Conservation (phyloP, 2,113 vertebrate species). For the Pollimyrus isidori region DNA sequence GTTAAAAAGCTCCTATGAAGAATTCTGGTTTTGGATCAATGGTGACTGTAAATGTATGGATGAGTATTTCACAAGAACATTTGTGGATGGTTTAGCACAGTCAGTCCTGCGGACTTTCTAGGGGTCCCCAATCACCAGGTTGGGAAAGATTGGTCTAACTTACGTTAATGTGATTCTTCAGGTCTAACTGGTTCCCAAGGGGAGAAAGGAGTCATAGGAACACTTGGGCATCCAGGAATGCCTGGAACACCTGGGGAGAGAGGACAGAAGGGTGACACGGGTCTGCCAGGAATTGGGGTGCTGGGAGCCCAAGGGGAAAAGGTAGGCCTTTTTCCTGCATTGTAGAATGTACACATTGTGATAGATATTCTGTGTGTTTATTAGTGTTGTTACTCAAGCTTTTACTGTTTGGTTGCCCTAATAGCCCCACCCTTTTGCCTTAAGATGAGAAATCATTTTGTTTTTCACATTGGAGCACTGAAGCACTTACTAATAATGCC, state of each 20-base stretch:
- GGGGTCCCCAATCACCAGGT: background rate
- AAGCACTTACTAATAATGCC: background rate
- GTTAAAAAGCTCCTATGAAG: background rate
- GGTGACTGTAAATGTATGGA: background rate
- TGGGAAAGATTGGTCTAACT: background rate
- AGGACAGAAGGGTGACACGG: constrained; percentile 71
- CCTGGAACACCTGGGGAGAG: constrained; percentile 73
- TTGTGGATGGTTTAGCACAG: background rate
- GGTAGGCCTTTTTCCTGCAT: constrained; percentile 56
- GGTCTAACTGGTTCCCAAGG: constrained; percentile 77
- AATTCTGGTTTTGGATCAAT: background rate
- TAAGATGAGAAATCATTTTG: background rate
- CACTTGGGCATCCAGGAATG: constrained; percentile 69
- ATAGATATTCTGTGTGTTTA: background rate
- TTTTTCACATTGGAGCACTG: background rate
- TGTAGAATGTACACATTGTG: background rate
- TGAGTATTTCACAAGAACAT: background rate
- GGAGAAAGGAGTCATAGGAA: constrained; percentile 68
- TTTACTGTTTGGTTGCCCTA: background rate
- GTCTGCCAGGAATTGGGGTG: constrained; percentile 75
- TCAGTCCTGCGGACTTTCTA: background rate
- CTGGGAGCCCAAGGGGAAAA: constrained; percentile 78
- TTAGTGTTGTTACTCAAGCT: background rate
- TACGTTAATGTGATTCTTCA: constrained; percentile 36
- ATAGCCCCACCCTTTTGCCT: background rate